Percentiles rank a stretch among this genome's conserved stretches.
These are phyloP conservation scores for Homarus americanus DNA, from an alignment of 1,140 invertebrate species.

Conservation along the genomic window DNA sequence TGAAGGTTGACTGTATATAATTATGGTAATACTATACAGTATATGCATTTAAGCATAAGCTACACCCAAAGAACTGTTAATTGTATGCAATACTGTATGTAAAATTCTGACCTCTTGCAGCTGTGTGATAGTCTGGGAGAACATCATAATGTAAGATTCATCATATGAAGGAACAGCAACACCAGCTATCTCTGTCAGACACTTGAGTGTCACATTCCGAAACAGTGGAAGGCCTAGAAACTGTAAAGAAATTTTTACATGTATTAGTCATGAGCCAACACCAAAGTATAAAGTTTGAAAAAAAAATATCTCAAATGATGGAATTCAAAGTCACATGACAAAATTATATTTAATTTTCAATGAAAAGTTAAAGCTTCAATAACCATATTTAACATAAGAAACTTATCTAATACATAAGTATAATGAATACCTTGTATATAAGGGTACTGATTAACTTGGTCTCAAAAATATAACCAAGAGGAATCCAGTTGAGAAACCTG, in stretches of 20 bases:
- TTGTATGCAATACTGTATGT: too few relatives aligned
- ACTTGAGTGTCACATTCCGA: slow-evolving; percentile 98
- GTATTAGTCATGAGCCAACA: background rate
- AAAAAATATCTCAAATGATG: too few relatives aligned
- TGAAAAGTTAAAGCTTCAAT: background rate
- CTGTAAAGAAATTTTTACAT: slow-evolving; percentile 78
- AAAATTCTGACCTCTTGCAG: slow-evolving; percentile 83
- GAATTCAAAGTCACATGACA: too few relatives aligned
- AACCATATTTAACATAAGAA: too few relatives aligned
- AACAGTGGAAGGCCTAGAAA: slow-evolving; percentile 99
- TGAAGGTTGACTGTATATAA: too few relatives aligned
- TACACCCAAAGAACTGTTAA: too few relatives aligned
- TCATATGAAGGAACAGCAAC: slow-evolving; percentile 92
- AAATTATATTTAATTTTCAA: background rate
- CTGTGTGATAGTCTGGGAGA: slow-evolving; percentile 94
- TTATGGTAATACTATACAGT: too few relatives aligned
- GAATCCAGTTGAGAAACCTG: slow-evolving; percentile 99
- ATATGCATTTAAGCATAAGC: too few relatives aligned
- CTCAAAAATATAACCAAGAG: slow-evolving; percentile 99
- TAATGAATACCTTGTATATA: slow-evolving; percentile 87
- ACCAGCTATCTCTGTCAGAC: slow-evolving; percentile 98
- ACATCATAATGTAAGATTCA: slow-evolving; percentile 92
- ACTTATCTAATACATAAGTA: background rate
- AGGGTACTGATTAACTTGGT: slow-evolving; percentile 97
- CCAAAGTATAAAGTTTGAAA: too few relatives aligned